phyloP scores from a whole-genome alignment of 2,888 invertebrate species.

The Melitaea athalia region DNA sequence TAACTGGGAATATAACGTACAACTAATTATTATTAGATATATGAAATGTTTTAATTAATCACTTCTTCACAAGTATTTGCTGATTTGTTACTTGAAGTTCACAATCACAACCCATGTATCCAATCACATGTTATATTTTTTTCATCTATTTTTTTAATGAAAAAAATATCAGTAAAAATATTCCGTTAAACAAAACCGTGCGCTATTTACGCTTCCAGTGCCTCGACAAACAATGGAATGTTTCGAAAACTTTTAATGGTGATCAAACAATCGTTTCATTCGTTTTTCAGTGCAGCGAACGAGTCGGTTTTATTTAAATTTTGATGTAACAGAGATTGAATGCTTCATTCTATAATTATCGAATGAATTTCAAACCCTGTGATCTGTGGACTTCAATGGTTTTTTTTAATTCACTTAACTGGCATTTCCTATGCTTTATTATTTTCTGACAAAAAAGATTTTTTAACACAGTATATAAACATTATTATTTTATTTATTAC shows the following conservation, averaged over 20 bases:
- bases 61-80: too few species aligned
- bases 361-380: not conserved
- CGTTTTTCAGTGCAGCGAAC: constrained; percentile 54
- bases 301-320: constrained; percentile 48
- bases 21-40: too few species aligned
- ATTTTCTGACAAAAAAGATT: not conserved
- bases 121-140: not conserved
- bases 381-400: not conserved
- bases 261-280: constrained; percentile 71
- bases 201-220: constrained; percentile 52
- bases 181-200: constrained; percentile 32
- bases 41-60: too few species aligned
- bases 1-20: too few species aligned
- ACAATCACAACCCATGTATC: too few species aligned
- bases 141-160: not conserved
- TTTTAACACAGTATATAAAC: not conserved
- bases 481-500: too few species aligned
- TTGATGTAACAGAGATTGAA: constrained; percentile 18
- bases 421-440: not conserved
- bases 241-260: constrained; percentile 76
- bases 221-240: constrained; percentile 47
- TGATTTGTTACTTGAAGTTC: too few species aligned
- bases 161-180: not conserved
- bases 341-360: constrained; percentile 26
- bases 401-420: not conserved